Evolutionary conservation across 2,113 vertebrate genomes (phyloP), one percentile per base, ranked within the genome.

Genomic region (Onychorhynchus coronatus): DNA sequence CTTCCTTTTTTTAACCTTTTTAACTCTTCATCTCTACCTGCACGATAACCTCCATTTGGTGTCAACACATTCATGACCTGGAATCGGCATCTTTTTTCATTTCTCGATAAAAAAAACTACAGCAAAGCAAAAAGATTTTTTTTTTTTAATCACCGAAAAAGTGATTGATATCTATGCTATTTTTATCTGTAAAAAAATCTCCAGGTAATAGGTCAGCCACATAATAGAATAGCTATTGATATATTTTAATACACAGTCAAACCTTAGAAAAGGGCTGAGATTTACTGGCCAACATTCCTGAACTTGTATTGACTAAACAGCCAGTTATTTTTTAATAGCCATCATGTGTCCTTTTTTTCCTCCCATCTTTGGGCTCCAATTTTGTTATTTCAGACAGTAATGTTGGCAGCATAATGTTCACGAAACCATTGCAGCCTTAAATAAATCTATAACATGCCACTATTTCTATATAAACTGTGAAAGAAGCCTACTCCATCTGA

Each of bases 231-330:
- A 92, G 52, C 67, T 88, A 97, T 97, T 86, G 97, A 96, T 93
- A 91, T 92, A 58, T 95, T 97, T 96, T 62, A 78, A 95, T 92
- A 92, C 2, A 3, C 67, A 97, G 92, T 91, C 72, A 95, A 97
- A 85, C 85, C 31, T 91, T 62, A 90, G 86, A 95, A 75, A 89
- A 70, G 86, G 93, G 87, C 81, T 97, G 92, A 94, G 76, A 95
- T 96, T 98, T 97, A 95, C 76, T 11, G 35, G 89, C 87, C 65
- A 93, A 84, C 95, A 79, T 37, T 74, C 88, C 91, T 98, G 93
- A 98, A 97, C 92, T 96, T 95, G 72, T 97, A 97, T 96, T 95
- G 97, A 97, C 82, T 91, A 96, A 96, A 97, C 85, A 20, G 22
- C 33, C 82, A 95, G 67, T 92, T 77, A 84, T 95, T 97, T 98